These are phyloP conservation scores for Cyclina sinensis DNA, from an alignment of 1,140 invertebrate species.

Conservation along the genomic window DNA sequence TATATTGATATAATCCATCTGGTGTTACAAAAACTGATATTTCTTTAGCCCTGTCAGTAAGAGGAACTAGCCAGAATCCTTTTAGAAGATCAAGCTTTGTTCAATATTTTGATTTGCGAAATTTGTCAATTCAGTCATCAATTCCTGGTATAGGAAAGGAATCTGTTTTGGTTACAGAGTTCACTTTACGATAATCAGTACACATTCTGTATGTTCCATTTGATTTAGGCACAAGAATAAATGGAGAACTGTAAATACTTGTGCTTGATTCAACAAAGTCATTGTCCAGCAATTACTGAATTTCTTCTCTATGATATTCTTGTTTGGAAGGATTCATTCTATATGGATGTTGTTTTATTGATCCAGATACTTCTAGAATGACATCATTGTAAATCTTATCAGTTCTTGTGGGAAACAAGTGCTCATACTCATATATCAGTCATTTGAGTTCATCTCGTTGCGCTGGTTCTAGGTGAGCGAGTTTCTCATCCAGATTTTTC, in stretches of 20 bases:
- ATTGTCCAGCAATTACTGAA: slow-evolving; percentile 77
- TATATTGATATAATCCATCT: too few relatives aligned
- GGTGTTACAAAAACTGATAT: slow-evolving; percentile 67
- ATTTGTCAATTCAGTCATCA: slow-evolving; percentile 61
- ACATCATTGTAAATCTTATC: slow-evolving; percentile 47
- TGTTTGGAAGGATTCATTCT: slow-evolving; percentile 80
- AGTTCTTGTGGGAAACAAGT: slow-evolving; percentile 36
- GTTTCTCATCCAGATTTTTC: slow-evolving; percentile 43
- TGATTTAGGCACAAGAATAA: slow-evolving; percentile 69
- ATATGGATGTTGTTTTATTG: slow-evolving; percentile 67
- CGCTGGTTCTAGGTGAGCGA: background rate
- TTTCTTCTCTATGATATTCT: slow-evolving; percentile 82
- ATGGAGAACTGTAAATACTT: slow-evolving; percentile 64
- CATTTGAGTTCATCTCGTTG: background rate
- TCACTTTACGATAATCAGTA: too few relatives aligned
- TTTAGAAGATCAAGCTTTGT: slow-evolving; percentile 66
- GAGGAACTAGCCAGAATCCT: slow-evolving; percentile 53
- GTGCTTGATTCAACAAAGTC: slow-evolving; percentile 63
- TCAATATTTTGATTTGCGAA: slow-evolving; percentile 49
- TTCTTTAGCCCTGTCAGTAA: slow-evolving; percentile 40
- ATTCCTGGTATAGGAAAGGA: slow-evolving; percentile 61
- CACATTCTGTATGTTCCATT: slow-evolving; percentile 55
- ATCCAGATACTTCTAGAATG: slow-evolving; percentile 28
- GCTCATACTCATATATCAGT: slow-evolving; percentile 9
- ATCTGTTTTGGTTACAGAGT: too few relatives aligned